phyloP scores from a whole-genome alignment of 2,888 invertebrate genomes.

The Carpatolechia fugitivella region DNA sequence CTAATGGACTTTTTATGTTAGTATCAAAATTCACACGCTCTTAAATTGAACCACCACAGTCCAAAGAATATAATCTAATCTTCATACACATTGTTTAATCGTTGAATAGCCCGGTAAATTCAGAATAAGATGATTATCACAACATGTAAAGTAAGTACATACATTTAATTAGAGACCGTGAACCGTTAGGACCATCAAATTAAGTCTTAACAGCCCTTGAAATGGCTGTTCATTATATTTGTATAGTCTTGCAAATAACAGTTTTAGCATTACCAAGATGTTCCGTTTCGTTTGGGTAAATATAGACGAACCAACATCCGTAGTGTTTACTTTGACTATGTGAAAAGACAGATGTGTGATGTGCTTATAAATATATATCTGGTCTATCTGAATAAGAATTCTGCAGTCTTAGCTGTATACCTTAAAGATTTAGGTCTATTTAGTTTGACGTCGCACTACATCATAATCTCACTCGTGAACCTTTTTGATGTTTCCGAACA shows the following conservation, averaged over 20 bases:
- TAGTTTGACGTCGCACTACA: too few relatives aligned
- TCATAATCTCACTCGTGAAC: too few relatives aligned
- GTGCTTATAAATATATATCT: too few relatives aligned
- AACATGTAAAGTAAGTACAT: not conserved
- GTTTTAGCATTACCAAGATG: conserved; percentile 26
- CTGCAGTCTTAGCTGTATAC: too few relatives aligned
- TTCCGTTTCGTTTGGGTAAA: conserved; percentile 45
- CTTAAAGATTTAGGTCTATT: too few relatives aligned
- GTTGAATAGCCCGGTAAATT: not conserved
- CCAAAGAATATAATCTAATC: not conserved
- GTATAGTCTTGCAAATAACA: conserved; percentile 32
- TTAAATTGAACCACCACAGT: not conserved
- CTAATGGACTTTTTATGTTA: not conserved
- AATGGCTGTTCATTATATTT: conserved; percentile 3
- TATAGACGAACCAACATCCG: conserved; percentile 37
- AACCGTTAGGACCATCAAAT: not conserved
- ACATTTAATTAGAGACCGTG: not conserved
- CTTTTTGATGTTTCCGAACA: too few relatives aligned
- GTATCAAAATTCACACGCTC: not conserved
- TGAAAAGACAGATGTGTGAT: not conserved
- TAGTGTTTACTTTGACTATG: conserved; percentile 11
- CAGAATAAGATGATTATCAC: not conserved
- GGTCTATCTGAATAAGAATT: too few relatives aligned
- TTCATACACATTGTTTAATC: not conserved
- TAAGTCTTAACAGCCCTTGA: conserved; percentile 9